Base-by-base conservation (phyloP, 2,797 vertebrate genomes). In the Rhinella marina region DNA sequence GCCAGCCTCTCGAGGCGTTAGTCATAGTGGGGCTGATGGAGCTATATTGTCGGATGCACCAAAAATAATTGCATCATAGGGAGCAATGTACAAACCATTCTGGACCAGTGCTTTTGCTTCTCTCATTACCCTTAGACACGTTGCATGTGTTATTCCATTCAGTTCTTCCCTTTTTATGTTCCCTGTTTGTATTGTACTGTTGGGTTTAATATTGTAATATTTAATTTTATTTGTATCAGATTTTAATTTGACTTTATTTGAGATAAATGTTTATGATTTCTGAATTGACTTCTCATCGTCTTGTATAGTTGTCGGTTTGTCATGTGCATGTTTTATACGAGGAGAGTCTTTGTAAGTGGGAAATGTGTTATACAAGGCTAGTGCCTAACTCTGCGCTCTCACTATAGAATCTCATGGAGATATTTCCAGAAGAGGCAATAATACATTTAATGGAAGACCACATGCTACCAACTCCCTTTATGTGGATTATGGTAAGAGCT, bases 381-480 rank as follows among this genome's bases (percentile, higher is more conserved):
- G 19, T 81, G 11, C 12, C 4, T 59, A 19, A 41, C 57, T 61
- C 25, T 23, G 6, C 6, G 41, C 32, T 59, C 12, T 68, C 3
- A 76, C 32, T 52, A 2, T 50, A 89, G 88, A 89, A 59, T 89
- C 88, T 13, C 84, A 62, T 62, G 64, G 23, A 78, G 79, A 86
- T 50, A 14, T 85, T 56, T 85, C 70, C 19, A 48, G 75, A 23
- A 77, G 79, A 57, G 77, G 54, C 66, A 89, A 89, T 82, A 19
- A 61, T 41, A 2, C 87, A 59, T 27, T 77, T 59, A 54, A 86
- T 72, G 84, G 80, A 59, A 86, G 68, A 81, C 17, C 25, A 50
- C 79, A 78, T 50, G 16, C 72, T 56, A 9, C 52, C 32, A 16
- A 27, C 23, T 68, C 84, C 0, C 61, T 75, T 76, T 86, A 86